A percentile compares a stretch with the other conserved stretches of the same genome.
Evolutionary conservation across 2,113 vertebrate genomes (phyloP).

Genomic region (Oreocharis arfaki): DNA sequence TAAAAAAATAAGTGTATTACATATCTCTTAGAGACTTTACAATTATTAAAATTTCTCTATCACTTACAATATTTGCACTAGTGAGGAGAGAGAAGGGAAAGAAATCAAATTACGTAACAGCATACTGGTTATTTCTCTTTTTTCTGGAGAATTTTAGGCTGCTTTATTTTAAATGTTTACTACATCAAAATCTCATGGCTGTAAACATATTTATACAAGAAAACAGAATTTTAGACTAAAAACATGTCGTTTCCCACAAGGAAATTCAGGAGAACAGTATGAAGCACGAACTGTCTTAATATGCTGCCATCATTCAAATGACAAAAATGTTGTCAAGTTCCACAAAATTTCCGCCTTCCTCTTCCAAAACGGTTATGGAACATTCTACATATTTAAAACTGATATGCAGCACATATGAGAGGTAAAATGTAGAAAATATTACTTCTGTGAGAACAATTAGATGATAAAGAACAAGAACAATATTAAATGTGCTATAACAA

Average conservation of each 20-base stretch:
- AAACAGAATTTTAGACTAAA: neutral
- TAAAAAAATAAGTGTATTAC: neutral
- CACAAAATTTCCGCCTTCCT: neutral
- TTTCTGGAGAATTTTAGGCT: neutral
- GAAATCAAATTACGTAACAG: neutral
- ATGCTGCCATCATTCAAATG: neutral
- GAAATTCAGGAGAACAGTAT: neutral
- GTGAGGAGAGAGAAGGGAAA: neutral
- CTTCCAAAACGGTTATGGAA: neutral
- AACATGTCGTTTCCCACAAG: accelerated
- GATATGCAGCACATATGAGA: neutral
- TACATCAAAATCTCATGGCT: neutral
- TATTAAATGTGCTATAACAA: neutral
- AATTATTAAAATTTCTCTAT: neutral
- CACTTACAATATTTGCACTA: neutral
- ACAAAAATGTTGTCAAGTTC: neutral
- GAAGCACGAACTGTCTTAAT: neutral
- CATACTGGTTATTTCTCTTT: neutral
- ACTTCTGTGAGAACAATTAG: neutral
- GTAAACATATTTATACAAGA: neutral
- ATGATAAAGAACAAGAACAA: neutral
- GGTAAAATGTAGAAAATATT: neutral
- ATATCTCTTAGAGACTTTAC: neutral
- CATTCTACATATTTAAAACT: neutral
- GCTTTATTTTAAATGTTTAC: neutral